Conservation (phyloP, 1,140 invertebrate species). For the Drosophila athabasca region DNA sequence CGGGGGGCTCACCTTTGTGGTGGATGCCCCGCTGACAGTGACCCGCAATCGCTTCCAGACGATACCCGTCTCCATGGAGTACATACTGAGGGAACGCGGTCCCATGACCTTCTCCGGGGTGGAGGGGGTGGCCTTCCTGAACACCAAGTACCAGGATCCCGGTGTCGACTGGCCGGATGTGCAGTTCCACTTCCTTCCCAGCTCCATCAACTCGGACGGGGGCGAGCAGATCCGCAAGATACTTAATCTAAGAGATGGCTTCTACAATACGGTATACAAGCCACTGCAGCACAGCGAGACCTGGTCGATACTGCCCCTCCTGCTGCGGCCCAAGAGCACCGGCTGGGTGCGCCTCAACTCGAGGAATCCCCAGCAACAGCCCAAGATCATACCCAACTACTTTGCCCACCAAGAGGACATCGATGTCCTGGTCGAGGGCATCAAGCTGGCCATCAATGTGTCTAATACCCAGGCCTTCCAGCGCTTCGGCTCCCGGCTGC, state of each 20-base stretch:
- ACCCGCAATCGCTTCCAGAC: slow-evolving; percentile 91
- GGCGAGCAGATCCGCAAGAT: slow-evolving; percentile 91
- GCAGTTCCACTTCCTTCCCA: slow-evolving; percentile 93
- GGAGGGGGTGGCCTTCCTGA: slow-evolving; percentile 92
- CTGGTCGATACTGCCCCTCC: slow-evolving; percentile 91
- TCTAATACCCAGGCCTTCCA: slow-evolving; percentile 92
- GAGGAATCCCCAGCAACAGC: slow-evolving; percentile 91
- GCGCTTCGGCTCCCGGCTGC: slow-evolving; percentile 90
- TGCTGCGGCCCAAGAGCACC: slow-evolving; percentile 92
- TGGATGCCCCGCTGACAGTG: slow-evolving; percentile 91
- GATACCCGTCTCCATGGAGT: slow-evolving; percentile 90
- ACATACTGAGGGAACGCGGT: slow-evolving; percentile 90
- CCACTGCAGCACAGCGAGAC: slow-evolving; percentile 90
- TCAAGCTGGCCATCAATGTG: slow-evolving; percentile 91
- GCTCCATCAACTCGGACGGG: slow-evolving; percentile 91
- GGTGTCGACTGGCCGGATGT: slow-evolving; percentile 91
- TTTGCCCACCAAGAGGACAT: slow-evolving; percentile 92
- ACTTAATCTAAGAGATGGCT: slow-evolving; percentile 89
- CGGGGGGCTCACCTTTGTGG: slow-evolving; percentile 91
- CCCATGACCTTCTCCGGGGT: slow-evolving; percentile 92
- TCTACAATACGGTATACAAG: slow-evolving; percentile 94
- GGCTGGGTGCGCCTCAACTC: slow-evolving; percentile 92
- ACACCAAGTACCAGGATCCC: slow-evolving; percentile 91
- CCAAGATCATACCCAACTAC: slow-evolving; percentile 96
- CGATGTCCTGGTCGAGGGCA: slow-evolving; percentile 90